Percentiles rank a stretch among this genome's conserved stretches.
Conservation (phyloP, 2,113 vertebrate genomes). For the Oreochromis tanganicae region DNA sequence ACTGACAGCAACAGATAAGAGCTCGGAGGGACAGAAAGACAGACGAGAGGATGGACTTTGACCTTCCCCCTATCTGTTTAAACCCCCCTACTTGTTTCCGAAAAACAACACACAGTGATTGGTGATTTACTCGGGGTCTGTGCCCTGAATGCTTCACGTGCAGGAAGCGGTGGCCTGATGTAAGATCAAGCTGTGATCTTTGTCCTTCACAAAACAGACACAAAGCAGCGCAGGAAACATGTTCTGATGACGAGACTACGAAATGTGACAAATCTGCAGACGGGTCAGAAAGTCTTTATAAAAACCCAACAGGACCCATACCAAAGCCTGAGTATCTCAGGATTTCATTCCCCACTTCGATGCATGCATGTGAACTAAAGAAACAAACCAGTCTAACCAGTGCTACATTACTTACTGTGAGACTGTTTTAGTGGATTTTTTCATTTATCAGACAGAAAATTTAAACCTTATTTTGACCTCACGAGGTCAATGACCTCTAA, state of each 20-base stretch:
- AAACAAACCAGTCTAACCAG: background rate
- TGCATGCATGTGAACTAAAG: background rate
- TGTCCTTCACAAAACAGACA: constrained; percentile 50
- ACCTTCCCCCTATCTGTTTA: constrained; percentile 68
- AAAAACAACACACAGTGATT: constrained; percentile 32
- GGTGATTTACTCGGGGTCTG: constrained; percentile 18
- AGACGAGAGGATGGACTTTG: constrained; percentile 64
- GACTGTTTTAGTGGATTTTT: background rate
- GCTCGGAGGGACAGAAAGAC: constrained; percentile 65
- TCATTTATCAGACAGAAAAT: background rate
- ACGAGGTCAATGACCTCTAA: background rate
- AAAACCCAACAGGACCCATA: background rate
- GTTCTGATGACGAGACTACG: background rate
- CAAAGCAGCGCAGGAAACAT: background rate
- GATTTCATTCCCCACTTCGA: background rate
- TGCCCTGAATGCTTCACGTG: constrained; percentile 16
- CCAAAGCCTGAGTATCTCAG: background rate
- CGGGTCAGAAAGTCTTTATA: background rate
- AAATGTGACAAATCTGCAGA: background rate
- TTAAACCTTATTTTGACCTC: background rate
- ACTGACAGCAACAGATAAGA: constrained; percentile 65
- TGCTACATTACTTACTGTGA: background rate
- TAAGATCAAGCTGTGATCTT: constrained; percentile 34
- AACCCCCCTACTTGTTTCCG: background rate
- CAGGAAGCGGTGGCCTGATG: constrained; percentile 16